Conservation (phyloP, 2,797 vertebrate genomes). For the Menidia menidia region DNA sequence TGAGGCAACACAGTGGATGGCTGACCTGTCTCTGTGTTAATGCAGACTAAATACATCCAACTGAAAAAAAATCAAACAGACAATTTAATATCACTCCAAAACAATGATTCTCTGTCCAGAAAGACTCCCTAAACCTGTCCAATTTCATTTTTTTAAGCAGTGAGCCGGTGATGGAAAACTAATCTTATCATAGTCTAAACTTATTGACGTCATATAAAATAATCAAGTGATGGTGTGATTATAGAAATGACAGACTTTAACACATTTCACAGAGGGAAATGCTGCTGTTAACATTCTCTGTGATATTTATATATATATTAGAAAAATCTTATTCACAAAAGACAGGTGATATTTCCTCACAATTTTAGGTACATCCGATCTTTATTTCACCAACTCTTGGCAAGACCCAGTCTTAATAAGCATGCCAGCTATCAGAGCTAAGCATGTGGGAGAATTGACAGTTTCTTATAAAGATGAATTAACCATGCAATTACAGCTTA, state of each 20-base stretch:
- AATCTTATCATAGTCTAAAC: not conserved
- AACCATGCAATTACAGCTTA: conserved; percentile 62
- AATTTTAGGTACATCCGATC: conserved; percentile 19
- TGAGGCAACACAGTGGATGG: not conserved
- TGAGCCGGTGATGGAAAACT: not conserved
- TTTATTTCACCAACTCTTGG: conserved; percentile 26
- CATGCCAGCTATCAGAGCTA: conserved; percentile 41
- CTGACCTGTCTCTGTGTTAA: not conserved
- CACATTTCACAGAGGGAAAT: not conserved
- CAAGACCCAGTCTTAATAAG: conserved; percentile 37
- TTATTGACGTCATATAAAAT: not conserved
- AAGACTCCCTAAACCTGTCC: not conserved
- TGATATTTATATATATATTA: not conserved
- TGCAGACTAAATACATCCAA: not conserved
- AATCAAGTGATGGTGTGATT: not conserved
- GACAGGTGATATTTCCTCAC: not conserved
- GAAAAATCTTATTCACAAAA: conserved; percentile 20
- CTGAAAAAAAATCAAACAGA: no score
- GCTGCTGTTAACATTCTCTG: not conserved
- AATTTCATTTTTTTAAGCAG: not conserved
- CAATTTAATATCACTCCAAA: not conserved
- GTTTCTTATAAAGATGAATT: conserved; percentile 57
- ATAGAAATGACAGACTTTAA: not conserved
- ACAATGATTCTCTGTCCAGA: not conserved
- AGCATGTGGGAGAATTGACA: conserved; percentile 53